Evolutionary conservation across 1,140 invertebrate genomes (phyloP).

Genomic region (Palaemon carinicauda): DNA sequence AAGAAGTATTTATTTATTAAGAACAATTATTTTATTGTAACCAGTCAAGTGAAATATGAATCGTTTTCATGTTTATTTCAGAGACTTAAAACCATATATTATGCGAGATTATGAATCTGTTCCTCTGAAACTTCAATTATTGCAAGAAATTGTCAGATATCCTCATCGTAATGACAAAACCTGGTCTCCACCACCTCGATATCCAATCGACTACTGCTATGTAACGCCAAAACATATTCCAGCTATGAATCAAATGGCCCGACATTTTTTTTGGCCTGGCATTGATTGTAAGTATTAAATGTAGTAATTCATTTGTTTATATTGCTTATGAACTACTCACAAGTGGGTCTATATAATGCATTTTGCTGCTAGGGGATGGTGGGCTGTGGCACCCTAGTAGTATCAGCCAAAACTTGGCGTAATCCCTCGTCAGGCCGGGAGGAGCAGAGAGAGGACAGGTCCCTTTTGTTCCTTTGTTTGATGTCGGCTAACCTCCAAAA

Average conservation of each 20-base stretch:
- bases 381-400: too few species aligned
- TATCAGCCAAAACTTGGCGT: too few species aligned
- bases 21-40: background rate
- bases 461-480: too few species aligned
- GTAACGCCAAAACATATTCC: slow-evolving; percentile 86
- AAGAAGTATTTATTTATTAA: background rate
- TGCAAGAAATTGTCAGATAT: slow-evolving; percentile 74
- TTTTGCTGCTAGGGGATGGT: too few species aligned
- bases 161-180: slow-evolving; percentile 68
- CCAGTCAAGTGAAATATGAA: slow-evolving; percentile 60
- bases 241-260: slow-evolving; percentile 82
- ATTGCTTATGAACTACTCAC: too few species aligned
- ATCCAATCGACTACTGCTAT: slow-evolving; percentile 84
- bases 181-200: slow-evolving; percentile 65
- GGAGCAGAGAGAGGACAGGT: too few species aligned
- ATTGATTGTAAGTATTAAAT: slow-evolving; percentile 78
- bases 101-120: slow-evolving; percentile 72
- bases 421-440: too few species aligned
- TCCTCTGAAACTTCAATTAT: slow-evolving; percentile 77
- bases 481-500: too few species aligned
- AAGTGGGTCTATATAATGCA: background rate
- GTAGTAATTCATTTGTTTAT: too few species aligned
- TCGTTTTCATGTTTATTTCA: slow-evolving; percentile 66
- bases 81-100: slow-evolving; percentile 81
- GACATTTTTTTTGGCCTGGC: slow-evolving; percentile 88